These are phyloP conservation scores for Chroicocephalus ridibundus DNA, from an alignment of 2,113 vertebrate species.

Conservation along the genomic window DNA sequence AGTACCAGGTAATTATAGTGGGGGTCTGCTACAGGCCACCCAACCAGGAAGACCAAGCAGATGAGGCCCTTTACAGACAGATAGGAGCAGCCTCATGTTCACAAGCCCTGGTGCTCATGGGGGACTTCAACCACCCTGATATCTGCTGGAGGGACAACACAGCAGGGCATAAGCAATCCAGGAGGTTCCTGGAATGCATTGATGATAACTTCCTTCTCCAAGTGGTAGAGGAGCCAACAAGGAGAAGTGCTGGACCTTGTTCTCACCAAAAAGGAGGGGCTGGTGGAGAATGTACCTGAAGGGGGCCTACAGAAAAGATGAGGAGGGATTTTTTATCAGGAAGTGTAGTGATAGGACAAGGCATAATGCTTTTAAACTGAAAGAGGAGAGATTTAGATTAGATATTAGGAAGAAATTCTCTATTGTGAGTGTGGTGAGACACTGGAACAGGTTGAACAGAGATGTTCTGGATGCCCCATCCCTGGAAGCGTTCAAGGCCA, in stretches of 20 bases:
- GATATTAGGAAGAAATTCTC: background rate
- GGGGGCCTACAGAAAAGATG: background rate
- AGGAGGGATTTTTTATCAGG: background rate
- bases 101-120: background rate
- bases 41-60: background rate
- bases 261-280: background rate
- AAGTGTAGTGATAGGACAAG: background rate
- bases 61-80: background rate
- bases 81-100: background rate
- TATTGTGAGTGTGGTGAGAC: background rate
- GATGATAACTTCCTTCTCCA: background rate
- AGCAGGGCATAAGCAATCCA: background rate
- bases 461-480: background rate
- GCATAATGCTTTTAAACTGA: background rate
- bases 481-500: background rate
- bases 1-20: too few relatives aligned
- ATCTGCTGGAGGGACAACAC: background rate
- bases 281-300: background rate
- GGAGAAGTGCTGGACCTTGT: background rate
- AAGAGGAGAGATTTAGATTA: background rate
- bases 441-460: background rate
- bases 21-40: background rate
- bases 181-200: background rate
- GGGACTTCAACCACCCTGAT: background rate
- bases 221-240: background rate